Percentiles rank a stretch among this genome's conserved stretches.
Conservation (phyloP, 2,113 vertebrate species). For the Pimephales promelas region DNA sequence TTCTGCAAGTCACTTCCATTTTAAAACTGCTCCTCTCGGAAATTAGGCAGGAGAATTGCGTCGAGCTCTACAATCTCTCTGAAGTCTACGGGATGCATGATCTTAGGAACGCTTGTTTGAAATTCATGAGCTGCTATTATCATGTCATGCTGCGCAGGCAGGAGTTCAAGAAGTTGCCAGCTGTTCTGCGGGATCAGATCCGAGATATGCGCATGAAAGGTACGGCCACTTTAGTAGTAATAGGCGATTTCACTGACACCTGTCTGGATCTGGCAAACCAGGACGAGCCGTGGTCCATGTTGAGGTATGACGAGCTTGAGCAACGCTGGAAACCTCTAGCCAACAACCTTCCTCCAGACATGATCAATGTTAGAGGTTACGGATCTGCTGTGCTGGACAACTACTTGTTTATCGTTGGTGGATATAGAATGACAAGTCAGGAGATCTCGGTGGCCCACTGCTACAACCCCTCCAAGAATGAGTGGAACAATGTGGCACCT, state of each 20-base stretch:
- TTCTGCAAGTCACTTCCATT: slow-evolving; percentile 90
- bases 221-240: slow-evolving; percentile 81
- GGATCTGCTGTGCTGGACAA: slow-evolving; percentile 88
- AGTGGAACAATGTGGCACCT: slow-evolving; percentile 88
- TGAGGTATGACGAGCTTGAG: slow-evolving; percentile 83
- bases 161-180: slow-evolving; percentile 76
- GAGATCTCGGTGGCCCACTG: slow-evolving; percentile 91
- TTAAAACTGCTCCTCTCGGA: slow-evolving; percentile 85
- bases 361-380: slow-evolving; percentile 88
- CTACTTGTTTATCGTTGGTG: slow-evolving; percentile 92
- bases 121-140: slow-evolving; percentile 85
- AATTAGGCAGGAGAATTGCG: slow-evolving; percentile 86
- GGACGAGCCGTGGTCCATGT: slow-evolving; percentile 85
- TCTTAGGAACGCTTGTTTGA: slow-evolving; percentile 81
- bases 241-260: slow-evolving; percentile 83
- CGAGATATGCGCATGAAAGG: slow-evolving; percentile 85
- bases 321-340: slow-evolving; percentile 86
- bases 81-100: slow-evolving; percentile 89
- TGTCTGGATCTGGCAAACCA: slow-evolving; percentile 73
- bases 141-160: slow-evolving; percentile 85
- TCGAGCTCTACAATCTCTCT: slow-evolving; percentile 86
- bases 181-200: slow-evolving; percentile 76
- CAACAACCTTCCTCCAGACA: slow-evolving; percentile 82
- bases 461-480: slow-evolving; percentile 91
- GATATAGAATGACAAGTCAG: slow-evolving; percentile 88